phyloP scores from a whole-genome alignment of 2,888 invertebrate species.

The Pandemis cinnamomeana region DNA sequence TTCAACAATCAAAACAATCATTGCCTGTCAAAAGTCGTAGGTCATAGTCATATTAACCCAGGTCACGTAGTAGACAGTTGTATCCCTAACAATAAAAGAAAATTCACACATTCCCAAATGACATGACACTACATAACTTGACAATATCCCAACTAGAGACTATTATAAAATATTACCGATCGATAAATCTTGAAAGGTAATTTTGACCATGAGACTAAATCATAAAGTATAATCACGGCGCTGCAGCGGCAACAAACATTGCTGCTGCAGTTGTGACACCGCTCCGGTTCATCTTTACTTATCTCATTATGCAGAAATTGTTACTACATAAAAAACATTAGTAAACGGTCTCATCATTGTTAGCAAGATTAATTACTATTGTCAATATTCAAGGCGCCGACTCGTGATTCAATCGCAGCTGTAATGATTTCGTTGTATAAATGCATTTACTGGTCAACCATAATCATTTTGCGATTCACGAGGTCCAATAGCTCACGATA shows the following conservation, averaged over 20 bases:
- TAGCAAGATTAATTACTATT: conserved; percentile 69
- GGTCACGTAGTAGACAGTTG: too few relatives aligned
- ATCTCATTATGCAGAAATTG: conserved; percentile 25
- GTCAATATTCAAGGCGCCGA: conserved; percentile 71
- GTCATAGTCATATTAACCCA: background rate
- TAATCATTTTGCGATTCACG: conserved; percentile 48
- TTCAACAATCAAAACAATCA: too few relatives aligned
- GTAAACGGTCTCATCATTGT: conserved; percentile 68
- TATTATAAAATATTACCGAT: background rate
- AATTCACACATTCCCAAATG: too few relatives aligned
- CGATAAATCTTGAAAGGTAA: background rate
- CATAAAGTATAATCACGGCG: background rate
- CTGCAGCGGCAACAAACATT: background rate
- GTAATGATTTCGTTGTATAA: conserved; percentile 54
- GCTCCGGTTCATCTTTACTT: conserved; percentile 30
- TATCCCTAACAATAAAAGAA: too few relatives aligned
- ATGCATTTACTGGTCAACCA: conserved; percentile 42
- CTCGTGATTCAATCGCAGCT: conserved; percentile 57
- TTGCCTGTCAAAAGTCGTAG: too few relatives aligned
- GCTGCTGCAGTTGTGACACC: conserved; percentile 13
- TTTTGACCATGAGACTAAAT: background rate
- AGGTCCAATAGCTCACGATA: conserved; percentile 46
- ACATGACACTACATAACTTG: too few relatives aligned
- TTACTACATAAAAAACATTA: conserved; percentile 54
- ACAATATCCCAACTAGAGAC: background rate